Evolutionary conservation across 2,888 invertebrate species (phyloP).

Genomic region (Didymodactylos carnosus): DNA sequence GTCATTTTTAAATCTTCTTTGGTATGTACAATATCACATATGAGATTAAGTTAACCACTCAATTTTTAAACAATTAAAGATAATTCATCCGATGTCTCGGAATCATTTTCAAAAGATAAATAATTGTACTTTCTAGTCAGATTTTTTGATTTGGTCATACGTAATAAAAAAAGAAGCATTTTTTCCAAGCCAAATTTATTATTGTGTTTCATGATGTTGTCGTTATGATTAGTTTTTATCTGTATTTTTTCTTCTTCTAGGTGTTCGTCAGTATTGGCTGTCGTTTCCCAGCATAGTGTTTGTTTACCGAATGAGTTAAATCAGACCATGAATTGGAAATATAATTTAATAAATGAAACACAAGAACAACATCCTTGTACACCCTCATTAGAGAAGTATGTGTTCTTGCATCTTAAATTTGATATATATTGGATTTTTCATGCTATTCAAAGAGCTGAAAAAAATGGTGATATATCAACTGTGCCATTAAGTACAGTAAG

Average conservation of each 20-base stretch:
- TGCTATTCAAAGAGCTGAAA: slow-evolving; percentile 23
- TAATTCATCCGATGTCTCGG: no score
- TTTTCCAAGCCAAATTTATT: no score
- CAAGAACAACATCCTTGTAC: slow-evolving; percentile 18
- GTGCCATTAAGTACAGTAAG: slow-evolving; percentile 26
- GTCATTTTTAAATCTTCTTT: slow-evolving; percentile 24
- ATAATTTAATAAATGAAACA: not conserved
- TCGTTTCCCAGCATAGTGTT: slow-evolving; percentile 25
- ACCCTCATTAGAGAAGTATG: slow-evolving; percentile 24
- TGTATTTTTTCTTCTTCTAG: slow-evolving; percentile 20
- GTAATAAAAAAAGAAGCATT: no score
- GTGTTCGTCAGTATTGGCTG: slow-evolving; percentile 31
- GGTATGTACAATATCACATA: no score
- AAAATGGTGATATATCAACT: slow-evolving; percentile 29
- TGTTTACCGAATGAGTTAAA: not conserved
- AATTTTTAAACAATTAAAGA: no score
- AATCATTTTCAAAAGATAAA: no score
- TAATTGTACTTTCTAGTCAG: no score
- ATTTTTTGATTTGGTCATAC: no score
- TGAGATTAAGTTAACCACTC: no score
- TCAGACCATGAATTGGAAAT: not conserved
- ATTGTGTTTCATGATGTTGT: no score
- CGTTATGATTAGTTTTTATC: no score
- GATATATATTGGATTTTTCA: not conserved
- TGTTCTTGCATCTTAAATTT: not conserved